These are phyloP conservation scores for Macrobrachium rosenbergii DNA, from an alignment of 1,140 invertebrate genomes.

Conservation along the genomic window DNA sequence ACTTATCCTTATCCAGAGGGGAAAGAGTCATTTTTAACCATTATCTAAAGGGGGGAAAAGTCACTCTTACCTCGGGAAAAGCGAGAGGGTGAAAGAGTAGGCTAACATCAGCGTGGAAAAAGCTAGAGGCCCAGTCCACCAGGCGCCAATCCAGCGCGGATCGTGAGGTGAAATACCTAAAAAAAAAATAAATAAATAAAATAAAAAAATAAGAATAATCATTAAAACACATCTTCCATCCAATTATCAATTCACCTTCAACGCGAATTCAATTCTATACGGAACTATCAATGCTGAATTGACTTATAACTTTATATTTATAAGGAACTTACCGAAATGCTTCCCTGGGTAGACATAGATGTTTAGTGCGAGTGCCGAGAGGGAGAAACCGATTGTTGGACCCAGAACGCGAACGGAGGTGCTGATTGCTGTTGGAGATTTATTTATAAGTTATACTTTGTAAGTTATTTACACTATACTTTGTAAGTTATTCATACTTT, in stretches of 20 bases:
- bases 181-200: neutral
- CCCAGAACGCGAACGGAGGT: neutral
- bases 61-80: slow-evolving; percentile 50
- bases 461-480: too few relatives aligned
- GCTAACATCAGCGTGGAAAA: slow-evolving; percentile 37
- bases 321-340: neutral
- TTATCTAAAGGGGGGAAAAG: too few relatives aligned
- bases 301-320: neutral
- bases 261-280: neutral
- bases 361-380: neutral
- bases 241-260: neutral
- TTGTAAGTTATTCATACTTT: too few relatives aligned
- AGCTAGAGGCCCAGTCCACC: slow-evolving; percentile 66
- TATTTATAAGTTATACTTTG: too few relatives aligned
- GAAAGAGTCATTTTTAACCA: too few relatives aligned
- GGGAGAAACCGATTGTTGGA: neutral
- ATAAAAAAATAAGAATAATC: neutral
- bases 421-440: neutral
- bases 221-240: neutral
- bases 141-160: slow-evolving; percentile 67
- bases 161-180: slow-evolving; percentile 57
- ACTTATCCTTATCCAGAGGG: too few relatives aligned
- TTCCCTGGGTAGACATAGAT: neutral
- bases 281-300: too few relatives aligned
- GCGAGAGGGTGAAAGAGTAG: slow-evolving; percentile 28